Evolutionary conservation across 2,888 invertebrate genomes (phyloP).

Genomic region (Drosophila merina): DNA sequence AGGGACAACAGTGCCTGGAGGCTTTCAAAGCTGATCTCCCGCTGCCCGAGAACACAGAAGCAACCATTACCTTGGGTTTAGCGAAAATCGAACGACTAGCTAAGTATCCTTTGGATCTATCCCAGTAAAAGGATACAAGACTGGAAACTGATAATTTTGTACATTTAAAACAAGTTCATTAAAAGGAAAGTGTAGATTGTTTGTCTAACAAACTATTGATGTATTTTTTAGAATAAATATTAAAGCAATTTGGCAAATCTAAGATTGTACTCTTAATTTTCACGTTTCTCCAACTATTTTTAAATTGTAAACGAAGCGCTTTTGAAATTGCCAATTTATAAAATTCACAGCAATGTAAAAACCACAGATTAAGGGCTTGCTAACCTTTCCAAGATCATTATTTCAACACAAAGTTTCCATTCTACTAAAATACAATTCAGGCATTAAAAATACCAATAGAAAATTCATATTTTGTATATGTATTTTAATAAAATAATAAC

Average conservation of each 20-base stretch:
- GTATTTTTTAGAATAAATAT: too few relatives aligned
- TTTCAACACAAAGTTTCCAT: neutral
- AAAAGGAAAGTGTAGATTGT: too few relatives aligned
- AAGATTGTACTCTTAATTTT: too few relatives aligned
- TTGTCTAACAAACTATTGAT: too few relatives aligned
- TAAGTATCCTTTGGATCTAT: neutral
- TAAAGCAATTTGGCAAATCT: too few relatives aligned
- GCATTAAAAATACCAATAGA: neutral
- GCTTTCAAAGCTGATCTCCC: conserved; percentile 37
- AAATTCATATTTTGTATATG: neutral
- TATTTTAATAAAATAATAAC: neutral
- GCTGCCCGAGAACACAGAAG: conserved; percentile 25
- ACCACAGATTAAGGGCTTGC: too few relatives aligned
- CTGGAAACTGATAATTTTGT: neutral
- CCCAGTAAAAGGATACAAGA: neutral
- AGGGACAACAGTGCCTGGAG: conserved; percentile 24
- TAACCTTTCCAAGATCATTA: neutral
- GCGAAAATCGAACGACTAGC: conserved; percentile 28
- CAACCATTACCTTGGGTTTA: conserved; percentile 28
- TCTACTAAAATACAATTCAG: too few relatives aligned
- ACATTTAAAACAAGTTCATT: too few relatives aligned
- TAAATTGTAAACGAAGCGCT: too few relatives aligned
- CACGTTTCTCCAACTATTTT: too few relatives aligned
- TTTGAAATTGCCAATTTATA: too few relatives aligned
- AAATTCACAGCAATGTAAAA: too few relatives aligned